Percentiles rank a stretch among this genome's conserved stretches.
Conservation (phyloP, 2,797 vertebrate genomes). For the Characodon lateralis region DNA sequence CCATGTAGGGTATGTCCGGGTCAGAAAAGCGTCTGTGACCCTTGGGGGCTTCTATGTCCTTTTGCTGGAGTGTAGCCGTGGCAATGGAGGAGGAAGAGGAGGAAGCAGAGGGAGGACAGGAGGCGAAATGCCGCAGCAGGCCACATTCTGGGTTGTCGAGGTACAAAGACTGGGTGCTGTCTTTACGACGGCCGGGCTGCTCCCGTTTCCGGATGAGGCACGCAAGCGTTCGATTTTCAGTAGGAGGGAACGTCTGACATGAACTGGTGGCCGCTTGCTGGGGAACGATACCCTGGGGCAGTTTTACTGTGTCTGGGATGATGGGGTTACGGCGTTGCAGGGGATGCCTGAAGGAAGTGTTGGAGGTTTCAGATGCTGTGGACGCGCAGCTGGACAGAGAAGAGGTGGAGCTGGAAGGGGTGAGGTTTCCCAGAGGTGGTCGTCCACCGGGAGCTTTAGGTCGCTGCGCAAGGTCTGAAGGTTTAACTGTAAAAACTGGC, state of each 20-base stretch:
- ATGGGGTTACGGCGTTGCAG: conserved; percentile 85
- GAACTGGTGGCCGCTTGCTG: conserved; percentile 8
- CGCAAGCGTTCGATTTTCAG: conserved; percentile 30
- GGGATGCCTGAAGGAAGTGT: conserved; percentile 70
- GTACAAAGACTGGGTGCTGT: conserved; percentile 89
- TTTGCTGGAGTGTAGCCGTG: conserved; percentile 38
- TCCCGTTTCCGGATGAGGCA: conserved; percentile 75
- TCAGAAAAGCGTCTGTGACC: conserved; percentile 88
- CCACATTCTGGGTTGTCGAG: conserved; percentile 72
- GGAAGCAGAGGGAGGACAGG: conserved; percentile 66
- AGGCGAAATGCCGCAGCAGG: conserved; percentile 50
- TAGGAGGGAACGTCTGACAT: conserved; percentile 15
- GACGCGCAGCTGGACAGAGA: conserved; percentile 39
- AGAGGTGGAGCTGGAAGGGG: conserved; percentile 54
- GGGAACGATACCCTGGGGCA: conserved; percentile 81
- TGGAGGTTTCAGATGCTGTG: conserved; percentile 52
- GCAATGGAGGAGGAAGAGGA: conserved; percentile 70
- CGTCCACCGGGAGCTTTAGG: conserved; percentile 38
- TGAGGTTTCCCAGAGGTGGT: conserved; percentile 33
- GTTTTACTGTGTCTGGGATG: conserved; percentile 88
- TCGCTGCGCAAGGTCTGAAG: conserved; percentile 51
- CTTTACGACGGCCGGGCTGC: conserved; percentile 83
- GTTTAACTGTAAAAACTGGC: conserved; percentile 52
- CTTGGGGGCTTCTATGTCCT: conserved; percentile 27
- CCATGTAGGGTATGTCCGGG: conserved; percentile 81